A percentile compares a stretch with the other conserved stretches of the same genome.
phyloP scores from a whole-genome alignment of 2,888 invertebrate genomes.

The Aplocera efformata region DNA sequence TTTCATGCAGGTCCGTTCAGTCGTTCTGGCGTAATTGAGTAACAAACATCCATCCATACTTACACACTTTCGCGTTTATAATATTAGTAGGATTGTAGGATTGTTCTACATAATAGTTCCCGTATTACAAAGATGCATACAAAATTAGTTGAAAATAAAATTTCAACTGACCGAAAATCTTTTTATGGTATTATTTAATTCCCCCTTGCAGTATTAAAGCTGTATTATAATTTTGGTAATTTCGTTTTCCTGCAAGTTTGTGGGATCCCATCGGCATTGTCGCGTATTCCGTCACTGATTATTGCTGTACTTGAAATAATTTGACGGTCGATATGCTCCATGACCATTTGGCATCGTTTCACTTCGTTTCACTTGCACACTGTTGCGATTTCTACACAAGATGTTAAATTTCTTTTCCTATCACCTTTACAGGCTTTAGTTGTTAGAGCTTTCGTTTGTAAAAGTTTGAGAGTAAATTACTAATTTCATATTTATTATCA shows the following conservation, averaged over 20 bases:
- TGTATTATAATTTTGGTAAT: conserved; percentile 13
- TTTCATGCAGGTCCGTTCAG: too few relatives aligned
- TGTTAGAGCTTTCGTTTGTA: conserved; percentile 20
- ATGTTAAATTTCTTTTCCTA: conserved; percentile 53
- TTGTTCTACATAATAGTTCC: too few relatives aligned
- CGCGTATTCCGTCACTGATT: conserved; percentile 39
- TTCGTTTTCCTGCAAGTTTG: conserved; percentile 31
- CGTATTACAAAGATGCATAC: too few relatives aligned
- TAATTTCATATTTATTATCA: conserved; percentile 5
- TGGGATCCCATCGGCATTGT: conserved; percentile 16
- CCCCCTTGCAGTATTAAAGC: conserved; percentile 6
- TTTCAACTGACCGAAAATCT: too few relatives aligned
- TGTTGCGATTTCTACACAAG: conserved; percentile 58
- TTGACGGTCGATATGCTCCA: conserved; percentile 71
- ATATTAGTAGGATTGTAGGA: too few relatives aligned
- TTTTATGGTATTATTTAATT: too few relatives aligned
- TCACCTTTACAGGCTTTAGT: conserved; percentile 37
- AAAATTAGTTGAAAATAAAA: too few relatives aligned
- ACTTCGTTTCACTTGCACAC: conserved; percentile 62
- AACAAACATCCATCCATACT: too few relatives aligned
- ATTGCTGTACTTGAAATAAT: conserved; percentile 60
- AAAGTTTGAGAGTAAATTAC: conserved; percentile 9
- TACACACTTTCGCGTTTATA: too few relatives aligned
- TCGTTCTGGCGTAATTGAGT: too few relatives aligned
- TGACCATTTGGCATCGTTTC: conserved; percentile 66